Percentiles rank a stretch among this genome's conserved stretches.
Evolutionary conservation across 2,797 vertebrate genomes (phyloP).

Genomic region (Sciaenops ocellatus): DNA sequence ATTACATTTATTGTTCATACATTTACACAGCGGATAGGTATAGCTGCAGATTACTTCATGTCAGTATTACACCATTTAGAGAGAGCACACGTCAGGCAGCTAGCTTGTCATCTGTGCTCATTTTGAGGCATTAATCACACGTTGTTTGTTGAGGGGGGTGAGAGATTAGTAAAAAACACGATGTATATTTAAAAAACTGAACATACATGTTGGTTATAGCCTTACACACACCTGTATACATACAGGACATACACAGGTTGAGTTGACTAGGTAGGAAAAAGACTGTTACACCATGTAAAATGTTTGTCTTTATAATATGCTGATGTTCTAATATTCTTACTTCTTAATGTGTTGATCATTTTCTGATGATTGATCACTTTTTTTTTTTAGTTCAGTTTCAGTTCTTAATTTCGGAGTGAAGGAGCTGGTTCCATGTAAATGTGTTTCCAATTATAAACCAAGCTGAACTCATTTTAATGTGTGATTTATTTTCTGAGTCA

Average conservation of each 20-base stretch:
- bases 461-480: not conserved
- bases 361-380: not conserved
- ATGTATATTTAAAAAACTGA: not conserved
- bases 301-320: not conserved
- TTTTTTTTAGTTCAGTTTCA: not conserved
- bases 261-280: not conserved
- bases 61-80: not conserved
- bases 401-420: not conserved
- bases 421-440: not conserved
- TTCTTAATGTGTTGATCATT: not conserved
- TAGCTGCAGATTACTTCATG: not conserved
- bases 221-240: not conserved
- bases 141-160: not conserved
- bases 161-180: not conserved
- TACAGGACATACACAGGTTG: not conserved
- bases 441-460: not conserved
- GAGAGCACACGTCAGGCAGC: not conserved
- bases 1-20: not conserved
- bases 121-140: not conserved
- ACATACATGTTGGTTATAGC: not conserved
- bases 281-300: not conserved
- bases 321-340: not conserved
- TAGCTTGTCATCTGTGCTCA: not conserved
- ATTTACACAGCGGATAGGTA: not conserved
- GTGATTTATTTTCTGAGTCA: too few species aligned